Evolutionary conservation across 2,113 vertebrate genomes (phyloP).

Genomic region (Eonycteris spelaea): DNA sequence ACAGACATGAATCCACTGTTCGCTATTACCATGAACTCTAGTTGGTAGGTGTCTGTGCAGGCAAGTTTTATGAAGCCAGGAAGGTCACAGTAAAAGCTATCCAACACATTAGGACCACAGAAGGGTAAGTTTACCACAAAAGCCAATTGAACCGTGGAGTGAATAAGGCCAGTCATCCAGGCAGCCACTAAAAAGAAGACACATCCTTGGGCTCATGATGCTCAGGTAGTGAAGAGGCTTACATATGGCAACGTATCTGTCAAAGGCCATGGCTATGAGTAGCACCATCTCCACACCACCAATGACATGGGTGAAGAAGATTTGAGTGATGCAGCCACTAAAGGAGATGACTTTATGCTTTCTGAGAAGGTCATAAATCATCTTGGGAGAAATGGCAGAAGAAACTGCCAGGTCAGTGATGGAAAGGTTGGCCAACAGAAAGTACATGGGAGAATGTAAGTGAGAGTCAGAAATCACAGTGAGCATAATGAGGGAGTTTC

Average conservation of each 20-base stretch:
- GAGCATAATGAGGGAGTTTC: constrained; percentile 55
- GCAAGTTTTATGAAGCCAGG: constrained; percentile 61
- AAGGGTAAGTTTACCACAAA: constrained; percentile 41
- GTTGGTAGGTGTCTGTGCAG: constrained; percentile 33
- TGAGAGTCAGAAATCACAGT: constrained; percentile 44
- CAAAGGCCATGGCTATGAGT: constrained; percentile 41
- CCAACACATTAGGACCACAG: constrained; percentile 60
- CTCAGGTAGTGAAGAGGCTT: constrained; percentile 38
- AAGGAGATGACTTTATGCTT: background rate
- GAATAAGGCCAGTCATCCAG: constrained; percentile 47
- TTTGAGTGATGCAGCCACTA: background rate
- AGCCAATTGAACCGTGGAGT: constrained; percentile 22
- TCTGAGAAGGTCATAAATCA: constrained; percentile 41
- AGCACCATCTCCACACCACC: constrained; percentile 35
- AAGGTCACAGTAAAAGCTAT: constrained; percentile 67
- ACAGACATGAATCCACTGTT: constrained; percentile 62
- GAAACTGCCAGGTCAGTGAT: constrained; percentile 33
- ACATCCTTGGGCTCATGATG: constrained; percentile 36
- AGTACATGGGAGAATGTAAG: constrained; percentile 64
- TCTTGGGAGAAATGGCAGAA: constrained; percentile 32
- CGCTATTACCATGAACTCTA: constrained; percentile 46
- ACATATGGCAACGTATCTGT: constrained; percentile 18
- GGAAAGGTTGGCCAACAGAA: constrained; percentile 62
- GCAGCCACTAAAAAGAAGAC: constrained; percentile 3
- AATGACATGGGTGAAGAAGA: constrained; percentile 3